Percentiles rank a stretch among this genome's conserved stretches.
phyloP scores from a whole-genome alignment of 2,888 invertebrate species.

The Uropetala carovei region DNA sequence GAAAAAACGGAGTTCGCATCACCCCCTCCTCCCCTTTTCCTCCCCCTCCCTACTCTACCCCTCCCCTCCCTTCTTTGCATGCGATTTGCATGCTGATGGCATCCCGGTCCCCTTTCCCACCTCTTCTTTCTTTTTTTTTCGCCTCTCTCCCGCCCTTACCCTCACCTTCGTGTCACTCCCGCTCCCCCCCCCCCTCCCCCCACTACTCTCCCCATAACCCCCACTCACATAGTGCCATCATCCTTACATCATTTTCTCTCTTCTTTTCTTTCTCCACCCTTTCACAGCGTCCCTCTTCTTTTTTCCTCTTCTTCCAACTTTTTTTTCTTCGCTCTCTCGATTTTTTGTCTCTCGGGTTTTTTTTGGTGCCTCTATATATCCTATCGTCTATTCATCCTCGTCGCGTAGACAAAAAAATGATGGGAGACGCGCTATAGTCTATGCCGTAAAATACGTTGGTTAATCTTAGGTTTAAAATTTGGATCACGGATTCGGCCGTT shows the following conservation, averaged over 20 bases:
- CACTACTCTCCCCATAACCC: no score
- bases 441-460: no score
- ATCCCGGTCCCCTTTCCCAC: neutral
- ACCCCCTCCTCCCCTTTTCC: no score
- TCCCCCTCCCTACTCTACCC: no score
- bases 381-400: neutral
- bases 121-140: neutral
- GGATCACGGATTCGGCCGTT: no score
- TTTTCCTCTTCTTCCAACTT: neutral
- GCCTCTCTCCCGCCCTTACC: neutral
- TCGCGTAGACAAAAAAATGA: neutral
- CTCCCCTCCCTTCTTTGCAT: constrained; percentile 16
- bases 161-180: no score
- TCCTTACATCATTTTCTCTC: neutral
- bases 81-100: constrained; percentile 35
- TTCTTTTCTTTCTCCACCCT: neutral
- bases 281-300: neutral
- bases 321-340: neutral
- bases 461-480: no score
- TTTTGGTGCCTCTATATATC: neutral
- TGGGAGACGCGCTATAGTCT: no score
- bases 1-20: neutral
- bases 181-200: no score
- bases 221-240: no score
- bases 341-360: neutral